These are phyloP conservation scores for Phania funesta DNA, from an alignment of 2,888 invertebrate species.

Conservation along the genomic window DNA sequence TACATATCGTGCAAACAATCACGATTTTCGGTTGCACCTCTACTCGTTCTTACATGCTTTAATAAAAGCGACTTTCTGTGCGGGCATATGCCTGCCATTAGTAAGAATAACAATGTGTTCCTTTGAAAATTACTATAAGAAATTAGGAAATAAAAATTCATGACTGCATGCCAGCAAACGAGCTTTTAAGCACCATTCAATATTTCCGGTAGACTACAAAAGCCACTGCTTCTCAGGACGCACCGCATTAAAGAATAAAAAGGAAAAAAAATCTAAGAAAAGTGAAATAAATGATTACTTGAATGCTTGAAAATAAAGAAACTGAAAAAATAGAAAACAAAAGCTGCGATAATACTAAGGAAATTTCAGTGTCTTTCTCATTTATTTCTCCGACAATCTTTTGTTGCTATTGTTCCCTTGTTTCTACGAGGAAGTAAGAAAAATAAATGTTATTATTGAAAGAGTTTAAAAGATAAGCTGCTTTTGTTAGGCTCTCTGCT, in stretches of 20 bases:
- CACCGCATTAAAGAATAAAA: background rate
- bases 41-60: too few relatives aligned
- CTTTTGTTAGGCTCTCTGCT: background rate
- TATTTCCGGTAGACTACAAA: constrained; percentile 64
- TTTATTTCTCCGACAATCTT: too few relatives aligned
- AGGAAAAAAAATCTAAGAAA: background rate
- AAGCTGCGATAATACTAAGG: constrained; percentile 15
- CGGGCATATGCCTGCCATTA: too few relatives aligned
- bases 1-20: too few relatives aligned
- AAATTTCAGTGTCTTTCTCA: constrained; percentile 2
- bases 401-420: background rate
- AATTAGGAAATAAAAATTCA: constrained; percentile 68
- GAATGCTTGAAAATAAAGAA: background rate
- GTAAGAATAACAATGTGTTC: too few relatives aligned
- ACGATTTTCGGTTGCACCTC: too few relatives aligned
- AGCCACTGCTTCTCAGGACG: background rate
- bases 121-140: background rate
- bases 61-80: too few relatives aligned
- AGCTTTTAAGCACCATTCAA: constrained; percentile 71
- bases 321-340: background rate
- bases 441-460: background rate
- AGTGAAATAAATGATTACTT: constrained; percentile 42
- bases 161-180: constrained; percentile 53
- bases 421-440: background rate
- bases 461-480: constrained; percentile 25